Evolutionary conservation across 2,113 vertebrate species (phyloP).

Genomic region (Dolichotis patagonum): DNA sequence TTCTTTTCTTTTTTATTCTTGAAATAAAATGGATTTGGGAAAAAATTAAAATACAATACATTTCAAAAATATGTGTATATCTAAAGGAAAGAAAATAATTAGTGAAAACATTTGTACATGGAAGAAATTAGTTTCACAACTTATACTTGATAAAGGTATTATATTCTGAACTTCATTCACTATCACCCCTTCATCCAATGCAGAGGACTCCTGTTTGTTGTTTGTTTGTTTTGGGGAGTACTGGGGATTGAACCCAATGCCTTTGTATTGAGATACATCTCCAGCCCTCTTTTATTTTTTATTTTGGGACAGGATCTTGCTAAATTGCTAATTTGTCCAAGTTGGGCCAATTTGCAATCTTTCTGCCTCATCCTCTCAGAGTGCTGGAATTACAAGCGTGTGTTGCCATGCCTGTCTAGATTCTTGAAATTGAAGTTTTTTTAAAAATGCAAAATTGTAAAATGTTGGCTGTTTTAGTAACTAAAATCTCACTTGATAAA

Average conservation of each 20-base stretch:
- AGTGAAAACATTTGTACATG: neutral
- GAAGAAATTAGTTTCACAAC: neutral
- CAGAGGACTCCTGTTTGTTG: neutral
- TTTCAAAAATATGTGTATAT: neutral
- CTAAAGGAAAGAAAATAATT: neutral
- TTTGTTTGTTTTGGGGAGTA: neutral
- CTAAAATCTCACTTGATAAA: neutral
- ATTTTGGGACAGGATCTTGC: neutral
- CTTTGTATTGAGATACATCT: neutral
- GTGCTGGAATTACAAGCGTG: neutral
- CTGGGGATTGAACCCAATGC: neutral
- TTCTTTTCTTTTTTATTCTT: too few species aligned
- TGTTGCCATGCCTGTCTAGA: neutral
- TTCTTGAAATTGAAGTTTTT: neutral
- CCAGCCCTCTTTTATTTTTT: neutral
- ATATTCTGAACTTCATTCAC: neutral
- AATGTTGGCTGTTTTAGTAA: neutral
- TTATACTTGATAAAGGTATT: neutral
- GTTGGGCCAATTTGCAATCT: neutral
- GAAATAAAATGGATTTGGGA: too few species aligned
- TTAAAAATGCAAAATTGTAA: neutral
- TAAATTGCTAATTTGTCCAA: neutral
- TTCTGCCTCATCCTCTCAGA: neutral
- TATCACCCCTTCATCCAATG: neutral
- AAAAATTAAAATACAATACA: too few species aligned